Base-by-base conservation (phyloP, 2,113 vertebrate genomes). In the Syrmaticus mikado region DNA sequence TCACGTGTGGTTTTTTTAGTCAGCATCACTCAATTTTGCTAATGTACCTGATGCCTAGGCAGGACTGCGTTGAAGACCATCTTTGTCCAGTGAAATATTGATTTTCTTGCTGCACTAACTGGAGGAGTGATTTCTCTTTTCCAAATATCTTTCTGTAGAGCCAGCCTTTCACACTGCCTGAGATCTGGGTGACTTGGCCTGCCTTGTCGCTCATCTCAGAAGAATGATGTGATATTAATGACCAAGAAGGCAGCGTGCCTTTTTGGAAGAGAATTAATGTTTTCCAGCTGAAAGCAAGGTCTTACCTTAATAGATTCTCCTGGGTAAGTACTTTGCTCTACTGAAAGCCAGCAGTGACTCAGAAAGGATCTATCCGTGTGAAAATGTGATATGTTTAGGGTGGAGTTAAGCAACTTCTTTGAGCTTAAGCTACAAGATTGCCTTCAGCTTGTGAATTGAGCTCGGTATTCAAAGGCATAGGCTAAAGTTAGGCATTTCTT, bases 231-330 rank as follows among this genome's bases (percentile, higher is more conserved):
- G 78, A 60, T 92, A 64, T 73, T 97, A 93, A 90, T 84, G 91
- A 65, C 65, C 61, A 41, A 79, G 53, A 96, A 68, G 48, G 66
- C 58, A 76, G 8, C 15, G 13, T 82, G 73, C 40, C 65, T 87
- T 74, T 91, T 89, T 72, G 73, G 76, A 74, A 88, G 61, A 83
- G 80, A 81, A 77, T 90, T 58, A 87, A 94, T 78, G 60, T 76
- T 93, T 95, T 91, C 71, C 79, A 89, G 79, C 82, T 88, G 73
- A 91, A 91, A 96, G 82, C 64, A 72, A 85, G 84, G 82, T 87
- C 53, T 95, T 87, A 62, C 61, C 65, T 78, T 94, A 91, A 78
- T 78, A 89, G 85, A 60, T 91, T 92, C 57, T 94, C 62, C 4
- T 70, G 52, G 50, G 32, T 87, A 82, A 83, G 43, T 43, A 65